Conservation (phyloP, 2,113 vertebrate species). For the Aptenodytes forsteri region DNA sequence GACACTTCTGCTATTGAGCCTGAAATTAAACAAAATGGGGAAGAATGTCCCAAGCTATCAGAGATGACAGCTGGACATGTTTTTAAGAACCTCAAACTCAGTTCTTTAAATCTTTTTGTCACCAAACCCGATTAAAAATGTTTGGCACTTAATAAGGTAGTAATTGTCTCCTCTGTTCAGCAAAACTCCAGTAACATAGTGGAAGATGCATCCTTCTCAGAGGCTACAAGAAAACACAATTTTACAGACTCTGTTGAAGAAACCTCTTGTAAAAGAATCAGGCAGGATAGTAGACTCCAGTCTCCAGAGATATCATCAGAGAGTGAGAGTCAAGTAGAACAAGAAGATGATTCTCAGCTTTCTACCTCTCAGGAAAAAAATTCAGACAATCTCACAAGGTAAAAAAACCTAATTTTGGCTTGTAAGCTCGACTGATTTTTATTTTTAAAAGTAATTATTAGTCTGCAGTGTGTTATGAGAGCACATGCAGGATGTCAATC, state of each 20-base stretch:
- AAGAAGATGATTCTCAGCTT: background rate
- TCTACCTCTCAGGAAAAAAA: background rate
- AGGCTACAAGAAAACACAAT: background rate
- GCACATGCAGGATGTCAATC: background rate
- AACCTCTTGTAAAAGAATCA: background rate
- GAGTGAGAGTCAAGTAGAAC: background rate
- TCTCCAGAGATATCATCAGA: background rate
- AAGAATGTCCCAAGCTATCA: background rate
- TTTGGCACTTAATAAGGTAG: background rate
- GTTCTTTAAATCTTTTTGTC: background rate
- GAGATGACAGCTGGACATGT: background rate
- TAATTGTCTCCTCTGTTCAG: conserved; percentile 12
- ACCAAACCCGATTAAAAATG: background rate
- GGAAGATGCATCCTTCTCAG: background rate
- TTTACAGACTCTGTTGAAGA: background rate
- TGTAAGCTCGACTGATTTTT: background rate
- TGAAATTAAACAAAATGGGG: background rate
- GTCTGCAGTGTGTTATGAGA: background rate
- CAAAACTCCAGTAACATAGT: background rate
- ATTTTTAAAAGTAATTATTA: background rate
- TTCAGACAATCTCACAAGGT: conserved; percentile 22
- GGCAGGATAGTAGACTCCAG: background rate
- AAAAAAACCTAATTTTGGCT: background rate
- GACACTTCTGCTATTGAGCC: background rate
- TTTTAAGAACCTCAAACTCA: background rate